These are phyloP conservation scores for Phengaris arion DNA, from an alignment of 2,888 invertebrate genomes.

Conservation along the genomic window DNA sequence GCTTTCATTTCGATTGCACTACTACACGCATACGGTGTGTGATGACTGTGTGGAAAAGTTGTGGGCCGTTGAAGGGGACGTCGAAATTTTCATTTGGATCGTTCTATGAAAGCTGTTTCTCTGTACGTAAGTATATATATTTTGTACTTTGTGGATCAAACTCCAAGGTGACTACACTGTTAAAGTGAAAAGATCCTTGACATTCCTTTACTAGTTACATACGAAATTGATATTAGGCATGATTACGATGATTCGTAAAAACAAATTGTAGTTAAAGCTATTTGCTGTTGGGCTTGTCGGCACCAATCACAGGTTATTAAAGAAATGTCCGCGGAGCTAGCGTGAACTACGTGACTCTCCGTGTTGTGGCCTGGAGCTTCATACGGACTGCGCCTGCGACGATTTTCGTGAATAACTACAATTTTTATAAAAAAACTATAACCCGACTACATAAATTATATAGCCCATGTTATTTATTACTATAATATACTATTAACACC, in stretches of 20 bases:
- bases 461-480: no score
- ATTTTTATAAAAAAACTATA: no score
- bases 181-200: not conserved
- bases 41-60: no score
- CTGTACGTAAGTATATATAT: no score
- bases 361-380: not conserved
- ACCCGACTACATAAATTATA: no score
- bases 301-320: constrained; percentile 49
- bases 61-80: no score
- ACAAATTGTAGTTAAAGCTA: constrained; percentile 27
- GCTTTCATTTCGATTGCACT: no score
- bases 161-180: not conserved
- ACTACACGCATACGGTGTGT: no score
- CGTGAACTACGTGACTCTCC: constrained; percentile 57
- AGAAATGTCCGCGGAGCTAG: constrained; percentile 46
- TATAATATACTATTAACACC: no score
- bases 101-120: no score
- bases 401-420: not conserved
- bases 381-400: not conserved
- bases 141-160: no score
- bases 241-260: constrained; percentile 21
- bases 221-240: constrained; percentile 8
- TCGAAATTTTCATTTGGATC: no score
- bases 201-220: not conserved
- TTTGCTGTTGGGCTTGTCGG: not conserved